Percentiles rank a stretch among this genome's conserved stretches.
phyloP scores from a whole-genome alignment of 1,140 invertebrate species.

The Heliconius hewitsoni region DNA sequence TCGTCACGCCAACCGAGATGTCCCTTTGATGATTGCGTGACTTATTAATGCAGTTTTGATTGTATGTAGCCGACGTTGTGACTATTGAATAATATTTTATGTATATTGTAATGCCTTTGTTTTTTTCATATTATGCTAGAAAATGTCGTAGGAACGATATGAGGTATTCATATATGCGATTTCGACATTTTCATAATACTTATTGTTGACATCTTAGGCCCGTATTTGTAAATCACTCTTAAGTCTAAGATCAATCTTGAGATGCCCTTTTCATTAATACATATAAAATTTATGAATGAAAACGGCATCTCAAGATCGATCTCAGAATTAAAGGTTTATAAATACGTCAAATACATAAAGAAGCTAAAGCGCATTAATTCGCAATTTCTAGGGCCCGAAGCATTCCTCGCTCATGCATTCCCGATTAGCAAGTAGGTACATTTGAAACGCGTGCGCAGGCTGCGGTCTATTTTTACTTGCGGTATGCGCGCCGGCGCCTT shows the following conservation, averaged over 20 bases:
- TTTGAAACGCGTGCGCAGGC: constrained; percentile 43
- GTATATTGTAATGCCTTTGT: neutral
- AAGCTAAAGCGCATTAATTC: neutral
- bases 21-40: constrained; percentile 41
- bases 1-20: constrained; percentile 41
- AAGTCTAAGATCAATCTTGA: no score
- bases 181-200: no score
- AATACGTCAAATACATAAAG: no score
- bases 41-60: constrained; percentile 39
- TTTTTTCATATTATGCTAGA: neutral
- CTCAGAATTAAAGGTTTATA: no score
- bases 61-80: neutral
- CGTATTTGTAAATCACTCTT: no score
- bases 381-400: neutral
- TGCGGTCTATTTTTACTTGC: constrained; percentile 59
- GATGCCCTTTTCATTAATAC: no score
- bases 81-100: constrained; percentile 11
- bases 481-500: constrained; percentile 56
- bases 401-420: constrained; percentile 33
- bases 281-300: no score
- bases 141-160: no score
- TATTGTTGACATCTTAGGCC: no score
- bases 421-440: constrained; percentile 39
- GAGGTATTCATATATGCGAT: no score
- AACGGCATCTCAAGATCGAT: no score